These are phyloP conservation scores for Conus canariensis DNA, from an alignment of 2,888 invertebrate genomes.

Conservation along the genomic window DNA sequence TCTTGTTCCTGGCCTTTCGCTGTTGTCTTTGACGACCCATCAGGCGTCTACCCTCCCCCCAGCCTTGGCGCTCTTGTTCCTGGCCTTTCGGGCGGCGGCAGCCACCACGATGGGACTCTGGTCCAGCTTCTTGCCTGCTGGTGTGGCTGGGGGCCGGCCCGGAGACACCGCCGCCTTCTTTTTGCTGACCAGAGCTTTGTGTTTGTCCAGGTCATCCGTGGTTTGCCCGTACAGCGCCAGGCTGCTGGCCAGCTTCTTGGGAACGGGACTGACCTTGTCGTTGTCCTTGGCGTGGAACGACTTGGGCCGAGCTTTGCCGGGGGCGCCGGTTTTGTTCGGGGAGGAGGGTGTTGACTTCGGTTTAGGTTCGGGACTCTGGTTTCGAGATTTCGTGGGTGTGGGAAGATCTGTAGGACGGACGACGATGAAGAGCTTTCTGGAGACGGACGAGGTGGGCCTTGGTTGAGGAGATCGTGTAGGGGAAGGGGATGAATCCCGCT, in stretches of 20 bases:
- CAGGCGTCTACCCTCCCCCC: neutral
- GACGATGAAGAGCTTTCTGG: neutral
- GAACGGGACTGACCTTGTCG: neutral
- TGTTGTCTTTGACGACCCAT: neutral
- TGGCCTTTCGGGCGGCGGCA: neutral
- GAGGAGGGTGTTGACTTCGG: neutral
- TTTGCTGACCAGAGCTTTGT: neutral
- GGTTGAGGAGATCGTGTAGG: neutral
- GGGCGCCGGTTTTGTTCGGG: neutral
- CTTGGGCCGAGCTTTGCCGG: slow-evolving; percentile 8
- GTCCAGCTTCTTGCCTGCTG: neutral
- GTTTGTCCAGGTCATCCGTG: neutral
- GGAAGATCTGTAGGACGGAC: neutral
- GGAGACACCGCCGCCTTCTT: slow-evolving; percentile 22
- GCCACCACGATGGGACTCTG: neutral
- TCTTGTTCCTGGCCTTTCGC: neutral
- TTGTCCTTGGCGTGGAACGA: slow-evolving; percentile 3
- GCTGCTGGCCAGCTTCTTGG: neutral
- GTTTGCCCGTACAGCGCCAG: slow-evolving; percentile 25
- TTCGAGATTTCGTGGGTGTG: neutral
- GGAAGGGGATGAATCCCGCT: neutral
- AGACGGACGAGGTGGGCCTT: neutral
- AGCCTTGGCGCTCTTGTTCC: slow-evolving; percentile 11
- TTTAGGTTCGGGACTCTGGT: neutral
- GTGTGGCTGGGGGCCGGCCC: neutral